A percentile compares a stretch with the other conserved stretches of the same genome.
Conservation (phyloP, 2,888 invertebrate genomes). For the Melanotus villosus region DNA sequence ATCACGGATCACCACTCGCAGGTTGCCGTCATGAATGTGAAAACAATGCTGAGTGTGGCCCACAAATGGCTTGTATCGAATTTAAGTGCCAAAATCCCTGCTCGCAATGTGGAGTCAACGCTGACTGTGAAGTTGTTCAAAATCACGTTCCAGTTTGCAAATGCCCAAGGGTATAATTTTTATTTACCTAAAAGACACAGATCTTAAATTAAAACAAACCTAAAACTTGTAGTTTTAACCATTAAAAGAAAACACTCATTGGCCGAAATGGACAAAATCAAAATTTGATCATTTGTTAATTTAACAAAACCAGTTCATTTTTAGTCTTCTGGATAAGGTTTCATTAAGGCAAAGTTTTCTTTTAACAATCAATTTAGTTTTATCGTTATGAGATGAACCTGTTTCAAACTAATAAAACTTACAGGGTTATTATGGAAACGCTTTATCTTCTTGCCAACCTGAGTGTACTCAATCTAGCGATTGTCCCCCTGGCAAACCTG, state of each 20-base stretch:
- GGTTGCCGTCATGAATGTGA: slow-evolving; percentile 91
- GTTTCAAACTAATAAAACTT: slow-evolving; percentile 17
- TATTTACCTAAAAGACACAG: too few relatives aligned
- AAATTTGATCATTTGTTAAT: too few relatives aligned
- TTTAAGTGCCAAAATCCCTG: slow-evolving; percentile 86
- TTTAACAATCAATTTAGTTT: too few relatives aligned
- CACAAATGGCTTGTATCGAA: slow-evolving; percentile 79
- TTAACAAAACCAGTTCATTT: too few relatives aligned
- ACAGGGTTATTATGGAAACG: slow-evolving; percentile 84
- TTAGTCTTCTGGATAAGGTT: too few relatives aligned
- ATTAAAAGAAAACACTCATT: too few relatives aligned
- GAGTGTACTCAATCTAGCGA: slow-evolving; percentile 87
- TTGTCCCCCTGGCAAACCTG: slow-evolving; percentile 83
- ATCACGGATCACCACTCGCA: slow-evolving; percentile 80
- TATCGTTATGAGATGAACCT: too few relatives aligned
- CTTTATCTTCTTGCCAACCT: slow-evolving; percentile 81
- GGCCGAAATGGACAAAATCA: too few relatives aligned
- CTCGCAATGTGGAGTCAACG: slow-evolving; percentile 81
- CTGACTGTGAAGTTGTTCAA: slow-evolving; percentile 82
- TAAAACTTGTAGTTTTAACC: too few relatives aligned
- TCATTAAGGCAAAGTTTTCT: too few relatives aligned
- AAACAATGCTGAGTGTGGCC: slow-evolving; percentile 80
- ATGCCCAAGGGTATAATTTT: slow-evolving; percentile 77
- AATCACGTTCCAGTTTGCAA: slow-evolving; percentile 85
- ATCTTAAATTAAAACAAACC: too few relatives aligned